These are phyloP conservation scores for Acanthosoma haemorrhoidale DNA, from an alignment of 2,888 invertebrate species.

Conservation along the genomic window DNA sequence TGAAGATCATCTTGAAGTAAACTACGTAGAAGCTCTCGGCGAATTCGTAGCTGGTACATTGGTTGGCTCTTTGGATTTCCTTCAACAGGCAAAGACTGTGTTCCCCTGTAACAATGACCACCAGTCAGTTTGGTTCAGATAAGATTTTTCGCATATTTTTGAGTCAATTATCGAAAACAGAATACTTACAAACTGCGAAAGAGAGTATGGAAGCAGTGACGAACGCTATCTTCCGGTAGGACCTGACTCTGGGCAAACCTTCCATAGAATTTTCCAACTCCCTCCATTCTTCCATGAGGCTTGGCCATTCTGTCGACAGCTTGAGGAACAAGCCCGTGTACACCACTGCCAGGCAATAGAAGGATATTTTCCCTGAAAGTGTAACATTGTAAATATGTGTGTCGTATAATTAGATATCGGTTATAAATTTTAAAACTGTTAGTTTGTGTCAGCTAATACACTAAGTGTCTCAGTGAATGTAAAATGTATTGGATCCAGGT, in stretches of 20 bases:
- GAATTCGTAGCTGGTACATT: neutral
- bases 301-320: neutral
- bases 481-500: too few species aligned
- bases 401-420: too few species aligned
- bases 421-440: too few species aligned
- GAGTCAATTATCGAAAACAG: neutral
- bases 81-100: neutral
- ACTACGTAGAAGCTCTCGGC: neutral
- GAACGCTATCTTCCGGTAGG: neutral
- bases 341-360: neutral
- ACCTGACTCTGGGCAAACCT: neutral
- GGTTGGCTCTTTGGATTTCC: neutral
- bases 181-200: neutral
- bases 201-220: neutral
- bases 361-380: neutral
- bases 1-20: neutral
- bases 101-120: neutral
- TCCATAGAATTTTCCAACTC: neutral
- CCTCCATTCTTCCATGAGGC: neutral
- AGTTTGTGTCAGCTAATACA: too few species aligned
- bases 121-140: neutral
- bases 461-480: too few species aligned
- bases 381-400: too few species aligned
- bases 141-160: neutral
- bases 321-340: neutral